Base-by-base conservation (phyloP, 2,797 vertebrate genomes). In the Rhinichthys osculus region DNA sequence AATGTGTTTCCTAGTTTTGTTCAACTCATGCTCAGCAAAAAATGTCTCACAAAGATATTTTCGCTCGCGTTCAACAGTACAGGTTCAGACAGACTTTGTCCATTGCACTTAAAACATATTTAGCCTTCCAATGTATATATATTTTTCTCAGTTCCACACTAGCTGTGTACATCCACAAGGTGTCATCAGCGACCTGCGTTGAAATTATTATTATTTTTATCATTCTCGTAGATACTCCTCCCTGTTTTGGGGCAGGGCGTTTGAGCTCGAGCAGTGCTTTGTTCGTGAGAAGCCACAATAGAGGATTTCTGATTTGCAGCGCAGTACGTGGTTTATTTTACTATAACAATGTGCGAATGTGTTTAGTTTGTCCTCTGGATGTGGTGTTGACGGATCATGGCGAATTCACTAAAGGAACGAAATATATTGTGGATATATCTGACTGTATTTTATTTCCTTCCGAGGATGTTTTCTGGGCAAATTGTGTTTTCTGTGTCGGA, bases 401-500 rank as follows among this genome's bases (percentile, higher is more conserved):
- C 21, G 23, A 74, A 80, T 73, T 74, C 64, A 5, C 23, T 16
- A 21, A 42, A 62, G 1, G 4, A 67, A 10, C 9, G 76, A 62
- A 62, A 52, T 33, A 9, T 54, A 17, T 16, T 52, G 11, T 79
- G 88, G 85, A 85, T 74, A 2, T 19, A 33, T 82, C 38, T 87
- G 4, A n/a, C n/a, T 27, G 76, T 47, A n/a, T 42, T 87, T 70
- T 66, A 14, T 85, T 73, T 50, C 13, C 57, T 82, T 70, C 27
- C 57, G 54, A 44, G 19, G 27, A 83, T 74, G 5, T 83, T 42
- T 8, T 35, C 27, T 17, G 79, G 77, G 4, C 94, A 87, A 87
- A 86, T 86, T 81, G 93, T 92, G 19, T 95, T 94, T 42, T 89
- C 91, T 8, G 78, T 95, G 78, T 91, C 90, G 10, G 95, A 95